Base-by-base conservation (phyloP, 2,888 invertebrate species). In the Dicranocentrus wangi region DNA sequence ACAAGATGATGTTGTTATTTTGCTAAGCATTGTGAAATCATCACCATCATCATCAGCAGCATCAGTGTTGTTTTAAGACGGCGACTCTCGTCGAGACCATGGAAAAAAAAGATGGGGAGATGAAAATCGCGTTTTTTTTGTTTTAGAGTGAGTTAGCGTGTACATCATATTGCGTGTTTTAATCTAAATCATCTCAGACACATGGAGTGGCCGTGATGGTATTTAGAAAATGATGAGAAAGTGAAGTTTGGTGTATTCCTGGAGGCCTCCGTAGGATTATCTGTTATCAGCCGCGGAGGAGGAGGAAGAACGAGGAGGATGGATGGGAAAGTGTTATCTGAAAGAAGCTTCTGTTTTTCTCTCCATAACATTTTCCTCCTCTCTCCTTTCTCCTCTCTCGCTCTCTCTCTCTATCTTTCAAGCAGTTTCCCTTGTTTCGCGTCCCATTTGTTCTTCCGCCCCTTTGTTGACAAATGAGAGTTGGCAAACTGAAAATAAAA, bases 171-270 rank as follows among this genome's bases (percentile, higher is more conserved):
- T 63, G 65, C 42, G n/a, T 19, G n/a, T 65, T 42, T 65, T 65
- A 42, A 65, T 43, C 43, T 47, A 66, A 66, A 66, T 66, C 66
- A 47, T 66, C 25, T 51, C 25, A 66, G 66, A 66, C 69, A 53
- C 53, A 69, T 53, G 21, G 28, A 28, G n/a, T n/a, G n/a, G n/a
- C n/a, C n/a, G 32, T 53, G 53, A 61, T 25, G 55, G 28, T 70
- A 70, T 70, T 63, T 78, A 58, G 55, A 58, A 66, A 66, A 79
- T 65, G 79, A 70, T 13, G 53, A 72, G 66, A 79, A 66, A 79
- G 79, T 79, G 79, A 72, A 72, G 72, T 79, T 68, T 61, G 47
- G 19, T 79, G 79, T 79, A 79, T 72, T 79, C 72, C 79, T 79
- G 63, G 68, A 71, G 79, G 72, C 72, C 66, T 72, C 68, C 28